Conservation (phyloP, 1,140 invertebrate species). For the Centruroides sculpturatus region DNA sequence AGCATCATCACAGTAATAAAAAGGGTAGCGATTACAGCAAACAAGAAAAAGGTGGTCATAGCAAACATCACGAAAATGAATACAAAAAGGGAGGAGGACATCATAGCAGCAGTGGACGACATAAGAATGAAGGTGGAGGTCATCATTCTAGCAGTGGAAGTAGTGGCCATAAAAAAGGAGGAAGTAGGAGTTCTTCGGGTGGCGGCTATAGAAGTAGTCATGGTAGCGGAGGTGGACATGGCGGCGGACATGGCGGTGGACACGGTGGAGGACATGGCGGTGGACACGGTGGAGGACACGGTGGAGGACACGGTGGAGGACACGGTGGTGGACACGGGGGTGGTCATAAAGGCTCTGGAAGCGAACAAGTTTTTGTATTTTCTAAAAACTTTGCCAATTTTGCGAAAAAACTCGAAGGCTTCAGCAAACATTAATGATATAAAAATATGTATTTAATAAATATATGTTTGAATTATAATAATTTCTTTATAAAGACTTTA, state of each 20-base stretch:
- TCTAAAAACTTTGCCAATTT: neutral
- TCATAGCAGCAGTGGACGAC: neutral
- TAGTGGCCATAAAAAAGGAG: neutral
- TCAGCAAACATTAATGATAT: neutral
- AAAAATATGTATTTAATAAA: too few relatives aligned
- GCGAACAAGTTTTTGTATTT: neutral
- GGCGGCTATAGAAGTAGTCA: neutral
- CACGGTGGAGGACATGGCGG: neutral
- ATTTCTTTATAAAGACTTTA: too few relatives aligned
- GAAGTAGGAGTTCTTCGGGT: neutral
- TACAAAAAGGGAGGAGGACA: neutral
- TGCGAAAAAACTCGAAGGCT: neutral
- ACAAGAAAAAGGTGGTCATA: conserved; percentile 4
- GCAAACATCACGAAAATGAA: conserved; percentile 1
- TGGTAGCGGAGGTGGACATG: neutral
- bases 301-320: neutral
- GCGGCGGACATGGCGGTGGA: neutral
- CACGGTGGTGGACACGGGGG: neutral
- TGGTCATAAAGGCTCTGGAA: neutral
- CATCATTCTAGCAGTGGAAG: neutral
- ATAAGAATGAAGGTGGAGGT: neutral
- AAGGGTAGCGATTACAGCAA: conserved; percentile 7
- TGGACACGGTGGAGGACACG: neutral
- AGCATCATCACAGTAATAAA: conserved; percentile 3
- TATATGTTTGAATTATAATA: too few relatives aligned